Conservation (phyloP, 1,140 invertebrate species). For the Dreissena polymorpha region DNA sequence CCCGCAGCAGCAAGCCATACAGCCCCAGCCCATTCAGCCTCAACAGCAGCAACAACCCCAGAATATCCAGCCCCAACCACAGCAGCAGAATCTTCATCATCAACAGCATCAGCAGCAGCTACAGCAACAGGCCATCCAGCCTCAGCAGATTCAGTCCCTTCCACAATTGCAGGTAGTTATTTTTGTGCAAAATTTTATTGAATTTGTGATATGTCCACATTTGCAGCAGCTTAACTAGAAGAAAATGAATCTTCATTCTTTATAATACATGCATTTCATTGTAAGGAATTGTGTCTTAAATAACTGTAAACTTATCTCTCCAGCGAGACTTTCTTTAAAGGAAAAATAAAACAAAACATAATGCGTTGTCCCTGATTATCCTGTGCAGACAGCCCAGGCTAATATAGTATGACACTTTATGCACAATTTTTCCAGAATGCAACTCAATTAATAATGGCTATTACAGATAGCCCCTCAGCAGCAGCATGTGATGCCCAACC, state of each 20-base stretch:
- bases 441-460: conserved; percentile 8
- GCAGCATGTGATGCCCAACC: conserved; percentile 42
- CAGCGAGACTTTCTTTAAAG: too few relatives aligned
- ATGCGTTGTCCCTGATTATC: too few relatives aligned
- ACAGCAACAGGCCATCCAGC: conserved; percentile 33
- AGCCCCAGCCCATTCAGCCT: conserved; percentile 28
- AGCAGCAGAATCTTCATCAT: conserved; percentile 36
- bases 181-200: too few relatives aligned
- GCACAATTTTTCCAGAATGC: neutral
- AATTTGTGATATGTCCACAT: neutral
- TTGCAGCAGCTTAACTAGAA: neutral
- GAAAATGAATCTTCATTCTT: too few relatives aligned
- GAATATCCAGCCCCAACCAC: conserved; percentile 27
- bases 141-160: conserved; percentile 7
- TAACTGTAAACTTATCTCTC: too few relatives aligned
- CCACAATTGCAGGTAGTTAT: conserved; percentile 14
- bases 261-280: too few relatives aligned
- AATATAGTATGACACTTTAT: too few relatives aligned
- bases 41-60: conserved; percentile 32
- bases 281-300: too few relatives aligned
- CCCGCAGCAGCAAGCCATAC: neutral
- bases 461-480: conserved; percentile 43
- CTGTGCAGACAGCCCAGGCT: too few relatives aligned
- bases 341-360: too few relatives aligned
- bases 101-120: conserved; percentile 46